phyloP scores from a whole-genome alignment of 2,113 vertebrate species.

The Scytalopus superciliaris region DNA sequence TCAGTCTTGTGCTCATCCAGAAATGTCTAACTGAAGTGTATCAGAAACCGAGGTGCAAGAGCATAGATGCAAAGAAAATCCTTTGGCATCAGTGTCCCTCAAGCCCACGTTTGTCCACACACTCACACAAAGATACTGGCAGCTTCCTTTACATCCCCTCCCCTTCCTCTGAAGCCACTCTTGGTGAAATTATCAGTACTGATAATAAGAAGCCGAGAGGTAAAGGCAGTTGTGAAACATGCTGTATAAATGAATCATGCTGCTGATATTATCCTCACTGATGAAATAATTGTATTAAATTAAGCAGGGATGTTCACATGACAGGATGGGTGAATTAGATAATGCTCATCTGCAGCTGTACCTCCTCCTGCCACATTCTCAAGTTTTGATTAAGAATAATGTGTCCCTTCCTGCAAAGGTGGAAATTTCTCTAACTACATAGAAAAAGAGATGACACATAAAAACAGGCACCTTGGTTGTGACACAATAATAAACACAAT shows the following conservation, averaged over 20 bases:
- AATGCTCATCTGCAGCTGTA: conserved; percentile 72
- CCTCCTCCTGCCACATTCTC: conserved; percentile 56
- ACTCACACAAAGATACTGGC: neutral
- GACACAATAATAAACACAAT: neutral
- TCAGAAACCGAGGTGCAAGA: neutral
- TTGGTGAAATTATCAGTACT: conserved; percentile 24
- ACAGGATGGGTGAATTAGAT: conserved; percentile 78
- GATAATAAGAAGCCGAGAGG: conserved; percentile 53
- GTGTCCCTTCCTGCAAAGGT: conserved; percentile 57
- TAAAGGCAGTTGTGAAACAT: conserved; percentile 65
- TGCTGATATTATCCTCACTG: conserved; percentile 77
- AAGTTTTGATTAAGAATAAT: conserved; percentile 69
- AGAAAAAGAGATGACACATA: neutral
- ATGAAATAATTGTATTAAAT: conserved; percentile 84
- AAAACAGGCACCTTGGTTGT: neutral
- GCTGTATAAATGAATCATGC: conserved; percentile 74
- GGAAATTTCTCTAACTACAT: conserved; percentile 33
- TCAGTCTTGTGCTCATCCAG: neutral
- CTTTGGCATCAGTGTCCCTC: neutral
- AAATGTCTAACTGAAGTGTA: neutral
- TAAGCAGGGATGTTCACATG: conserved; percentile 72
- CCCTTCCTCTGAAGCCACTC: conserved; percentile 11
- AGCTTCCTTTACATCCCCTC: neutral
- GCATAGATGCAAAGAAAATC: neutral
- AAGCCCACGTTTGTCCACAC: neutral